These are phyloP conservation scores for Esox lucius DNA, from an alignment of 2,797 vertebrate genomes.

Conservation along the genomic window DNA sequence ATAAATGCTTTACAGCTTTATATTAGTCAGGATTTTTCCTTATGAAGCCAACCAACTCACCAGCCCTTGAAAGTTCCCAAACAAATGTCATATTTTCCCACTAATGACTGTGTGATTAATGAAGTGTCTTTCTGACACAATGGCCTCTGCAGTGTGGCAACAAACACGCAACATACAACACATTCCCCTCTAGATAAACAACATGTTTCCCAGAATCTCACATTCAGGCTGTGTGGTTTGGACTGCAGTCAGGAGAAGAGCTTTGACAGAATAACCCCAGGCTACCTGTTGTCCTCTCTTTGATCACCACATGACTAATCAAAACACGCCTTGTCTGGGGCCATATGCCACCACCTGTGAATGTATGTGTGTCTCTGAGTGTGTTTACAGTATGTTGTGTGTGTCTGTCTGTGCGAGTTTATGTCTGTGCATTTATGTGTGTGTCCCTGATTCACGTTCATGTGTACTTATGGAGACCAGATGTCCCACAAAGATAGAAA, in stretches of 20 bases:
- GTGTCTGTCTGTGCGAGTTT: not conserved
- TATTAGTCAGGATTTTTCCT: conserved; percentile 64
- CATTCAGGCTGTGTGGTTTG: conserved; percentile 40
- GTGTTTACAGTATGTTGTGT: not conserved
- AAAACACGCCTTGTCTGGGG: not conserved
- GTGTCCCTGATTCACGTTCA: too few relatives aligned
- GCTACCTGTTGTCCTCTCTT: conserved; percentile 1
- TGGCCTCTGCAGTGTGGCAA: conserved; percentile 63
- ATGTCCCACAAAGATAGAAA: too few relatives aligned
- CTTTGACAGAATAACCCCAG: conserved; percentile 41
- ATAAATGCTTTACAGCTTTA: conserved; percentile 72
- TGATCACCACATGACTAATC: conserved; percentile 9
- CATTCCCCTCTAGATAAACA: conserved; percentile 40
- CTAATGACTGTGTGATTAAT: conserved; percentile 70
- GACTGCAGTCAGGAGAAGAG: conserved; percentile 41
- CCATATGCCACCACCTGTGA: not conserved
- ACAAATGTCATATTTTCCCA: conserved; percentile 48
- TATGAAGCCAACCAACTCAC: conserved; percentile 60
- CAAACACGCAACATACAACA: conserved; percentile 49
- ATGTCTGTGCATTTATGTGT: too few relatives aligned
- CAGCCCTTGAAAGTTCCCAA: not conserved
- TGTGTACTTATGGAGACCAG: too few relatives aligned
- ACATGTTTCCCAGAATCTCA: conserved; percentile 50
- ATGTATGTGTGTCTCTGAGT: conserved; percentile 8
- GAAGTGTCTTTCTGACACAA: conserved; percentile 64